phyloP scores from a whole-genome alignment of 1,140 invertebrate genomes.

The Carposina sasakii region DNA sequence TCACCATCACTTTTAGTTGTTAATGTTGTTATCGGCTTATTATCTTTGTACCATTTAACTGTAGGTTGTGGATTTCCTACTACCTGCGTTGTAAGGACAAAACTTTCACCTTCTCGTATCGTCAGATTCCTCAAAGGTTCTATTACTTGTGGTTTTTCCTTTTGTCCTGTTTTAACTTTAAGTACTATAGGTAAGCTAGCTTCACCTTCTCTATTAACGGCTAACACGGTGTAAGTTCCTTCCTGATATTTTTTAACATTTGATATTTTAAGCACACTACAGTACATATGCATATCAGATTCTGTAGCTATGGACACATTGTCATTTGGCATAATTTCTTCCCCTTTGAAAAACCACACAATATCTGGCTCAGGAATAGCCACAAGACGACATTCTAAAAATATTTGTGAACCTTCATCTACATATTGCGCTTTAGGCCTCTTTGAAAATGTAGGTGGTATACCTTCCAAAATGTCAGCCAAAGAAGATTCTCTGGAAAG shows the following conservation, averaged over 20 bases:
- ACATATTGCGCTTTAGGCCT: slow-evolving; percentile 89
- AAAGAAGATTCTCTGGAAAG: slow-evolving; percentile 91
- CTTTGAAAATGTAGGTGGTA: slow-evolving; percentile 93
- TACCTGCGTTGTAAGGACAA: slow-evolving; percentile 83
- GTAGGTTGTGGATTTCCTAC: slow-evolving; percentile 86
- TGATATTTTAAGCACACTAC: slow-evolving; percentile 84
- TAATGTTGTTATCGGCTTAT: slow-evolving; percentile 76
- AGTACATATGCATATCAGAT: slow-evolving; percentile 93
- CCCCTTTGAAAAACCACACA: slow-evolving; percentile 85
- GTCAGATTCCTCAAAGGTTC: slow-evolving; percentile 83
- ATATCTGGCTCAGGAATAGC: slow-evolving; percentile 93
- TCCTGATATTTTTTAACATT: slow-evolving; percentile 86
- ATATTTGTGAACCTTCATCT: slow-evolving; percentile 84
- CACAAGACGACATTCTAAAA: slow-evolving; percentile 87
- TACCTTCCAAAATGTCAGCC: slow-evolving; percentile 92
- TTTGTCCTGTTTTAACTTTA: slow-evolving; percentile 84
- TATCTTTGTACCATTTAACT: slow-evolving; percentile 86
- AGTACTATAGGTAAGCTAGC: slow-evolving; percentile 85
- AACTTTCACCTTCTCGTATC: slow-evolving; percentile 84
- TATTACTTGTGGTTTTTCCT: slow-evolving; percentile 85
- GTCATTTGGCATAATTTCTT: slow-evolving; percentile 78
- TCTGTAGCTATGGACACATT: slow-evolving; percentile 81
- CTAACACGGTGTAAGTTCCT: slow-evolving; percentile 90
- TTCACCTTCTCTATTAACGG: slow-evolving; percentile 93
- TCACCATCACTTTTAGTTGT: slow-evolving; percentile 78